phyloP scores from a whole-genome alignment of 2,888 invertebrate species.

The Trissonchulus sp. region DNA sequence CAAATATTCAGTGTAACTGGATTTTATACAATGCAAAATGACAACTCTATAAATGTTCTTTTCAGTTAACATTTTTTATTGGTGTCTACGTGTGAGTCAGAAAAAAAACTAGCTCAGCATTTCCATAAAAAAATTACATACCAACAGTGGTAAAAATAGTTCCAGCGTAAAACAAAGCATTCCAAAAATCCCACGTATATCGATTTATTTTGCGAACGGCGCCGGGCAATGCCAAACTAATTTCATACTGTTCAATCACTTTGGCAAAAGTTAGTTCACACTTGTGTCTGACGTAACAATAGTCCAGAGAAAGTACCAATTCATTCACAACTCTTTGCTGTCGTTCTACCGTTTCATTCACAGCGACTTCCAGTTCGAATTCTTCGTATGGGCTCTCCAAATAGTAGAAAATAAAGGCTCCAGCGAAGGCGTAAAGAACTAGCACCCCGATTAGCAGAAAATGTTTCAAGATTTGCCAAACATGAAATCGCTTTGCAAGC shows the following conservation, averaged over 20 bases:
- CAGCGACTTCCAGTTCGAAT: background rate
- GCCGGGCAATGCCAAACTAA: background rate
- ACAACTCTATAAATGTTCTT: too few species aligned
- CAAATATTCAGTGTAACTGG: too few species aligned
- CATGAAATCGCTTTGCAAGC: background rate
- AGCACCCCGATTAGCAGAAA: conserved; percentile 31
- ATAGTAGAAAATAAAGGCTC: conserved; percentile 34
- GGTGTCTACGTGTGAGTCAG: too few species aligned
- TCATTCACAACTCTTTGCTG: background rate
- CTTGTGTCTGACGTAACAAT: background rate
- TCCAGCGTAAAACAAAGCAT: conserved; percentile 45
- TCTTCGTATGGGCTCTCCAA: conserved; percentile 32
- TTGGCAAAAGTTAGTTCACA: background rate
- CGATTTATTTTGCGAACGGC: conserved; percentile 19
- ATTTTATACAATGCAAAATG: too few species aligned
- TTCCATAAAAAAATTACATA: too few species aligned
- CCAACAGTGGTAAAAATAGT: conserved; percentile 55
- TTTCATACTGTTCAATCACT: conserved; percentile 13
- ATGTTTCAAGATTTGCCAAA: conserved; percentile 30
- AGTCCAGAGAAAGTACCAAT: background rate
- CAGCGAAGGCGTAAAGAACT: conserved; percentile 33
- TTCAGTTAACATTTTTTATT: too few species aligned
- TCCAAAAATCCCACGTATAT: conserved; percentile 47
- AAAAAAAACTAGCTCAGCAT: too few species aligned
- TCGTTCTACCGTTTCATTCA: background rate